Evolutionary conservation across 2,888 invertebrate species (phyloP).

Genomic region (Neoitamus cyanurus): DNA sequence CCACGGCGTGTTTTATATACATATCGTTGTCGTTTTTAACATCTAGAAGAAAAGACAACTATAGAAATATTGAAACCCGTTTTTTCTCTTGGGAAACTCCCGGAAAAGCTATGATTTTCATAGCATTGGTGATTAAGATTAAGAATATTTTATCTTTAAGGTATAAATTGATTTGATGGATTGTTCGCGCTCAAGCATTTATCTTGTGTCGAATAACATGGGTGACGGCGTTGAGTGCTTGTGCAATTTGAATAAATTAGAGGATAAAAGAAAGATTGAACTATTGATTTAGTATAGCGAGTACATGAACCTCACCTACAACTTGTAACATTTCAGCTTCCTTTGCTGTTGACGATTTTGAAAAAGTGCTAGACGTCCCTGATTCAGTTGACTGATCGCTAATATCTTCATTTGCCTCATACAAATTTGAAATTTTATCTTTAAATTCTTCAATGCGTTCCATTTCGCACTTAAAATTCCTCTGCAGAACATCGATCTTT

Average conservation of each 20-base stretch:
- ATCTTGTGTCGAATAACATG: no score
- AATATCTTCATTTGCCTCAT: background rate
- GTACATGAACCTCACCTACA: background rate
- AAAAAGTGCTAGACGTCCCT: background rate
- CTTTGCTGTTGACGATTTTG: background rate
- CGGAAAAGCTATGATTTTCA: no score
- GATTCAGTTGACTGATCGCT: background rate
- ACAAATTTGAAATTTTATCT: background rate
- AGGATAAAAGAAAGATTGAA: no score
- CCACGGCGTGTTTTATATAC: conserved; percentile 46
- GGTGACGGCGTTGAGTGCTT: no score
- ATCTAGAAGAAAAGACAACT: background rate
- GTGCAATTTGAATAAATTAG: background rate
- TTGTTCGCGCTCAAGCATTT: no score
- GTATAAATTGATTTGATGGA: no score
- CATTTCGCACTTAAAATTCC: background rate
- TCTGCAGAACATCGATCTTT: background rate
- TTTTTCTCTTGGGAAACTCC: no score
- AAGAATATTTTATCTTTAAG: no score
- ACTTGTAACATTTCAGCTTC: background rate
- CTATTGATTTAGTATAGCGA: no score
- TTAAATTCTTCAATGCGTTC: background rate
- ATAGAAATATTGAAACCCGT: background rate
- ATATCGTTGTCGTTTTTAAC: conserved; percentile 40
- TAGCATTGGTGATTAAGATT: no score